A percentile compares a stretch with the other conserved stretches of the same genome.
These are phyloP conservation scores for Epinephelus coioides DNA, from an alignment of 2,797 vertebrate species.

Conservation along the genomic window DNA sequence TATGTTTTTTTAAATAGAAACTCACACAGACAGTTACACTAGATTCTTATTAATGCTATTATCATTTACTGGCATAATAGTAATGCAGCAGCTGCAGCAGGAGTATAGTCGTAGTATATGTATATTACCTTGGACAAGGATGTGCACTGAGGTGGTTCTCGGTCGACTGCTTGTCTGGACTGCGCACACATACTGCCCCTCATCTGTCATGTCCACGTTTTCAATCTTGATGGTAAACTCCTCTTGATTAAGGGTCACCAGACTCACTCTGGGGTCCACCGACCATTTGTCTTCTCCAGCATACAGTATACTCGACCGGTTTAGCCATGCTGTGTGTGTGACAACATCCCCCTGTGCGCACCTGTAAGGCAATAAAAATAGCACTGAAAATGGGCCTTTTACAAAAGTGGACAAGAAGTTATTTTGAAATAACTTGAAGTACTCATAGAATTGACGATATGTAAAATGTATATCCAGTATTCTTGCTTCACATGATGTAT, in stretches of 20 bases:
- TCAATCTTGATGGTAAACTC: slow-evolving; percentile 90
- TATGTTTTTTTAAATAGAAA: neutral
- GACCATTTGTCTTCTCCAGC: slow-evolving; percentile 90
- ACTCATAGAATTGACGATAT: neutral
- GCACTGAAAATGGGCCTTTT: slow-evolving; percentile 4
- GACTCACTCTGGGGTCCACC: slow-evolving; percentile 87
- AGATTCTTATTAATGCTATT: neutral
- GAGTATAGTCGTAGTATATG: no score
- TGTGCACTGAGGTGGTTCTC: slow-evolving; percentile 85
- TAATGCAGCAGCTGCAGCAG: neutral
- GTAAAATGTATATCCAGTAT: neutral
- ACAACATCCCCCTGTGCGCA: slow-evolving; percentile 85
- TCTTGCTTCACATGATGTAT: neutral
- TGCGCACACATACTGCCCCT: slow-evolving; percentile 87
- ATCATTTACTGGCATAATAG: neutral
- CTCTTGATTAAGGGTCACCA: slow-evolving; percentile 85
- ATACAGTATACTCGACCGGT: slow-evolving; percentile 88
- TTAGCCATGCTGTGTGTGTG: slow-evolving; percentile 89
- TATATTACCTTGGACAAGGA: slow-evolving; percentile 86
- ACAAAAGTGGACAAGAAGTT: neutral
- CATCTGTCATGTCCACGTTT: slow-evolving; percentile 86
- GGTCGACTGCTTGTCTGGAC: slow-evolving; percentile 87
- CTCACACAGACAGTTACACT: neutral
- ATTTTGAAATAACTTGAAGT: neutral
- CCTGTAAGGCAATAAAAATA: slow-evolving; percentile 65